phyloP scores from a whole-genome alignment of 2,888 invertebrate species.

The Patella pellucida region DNA sequence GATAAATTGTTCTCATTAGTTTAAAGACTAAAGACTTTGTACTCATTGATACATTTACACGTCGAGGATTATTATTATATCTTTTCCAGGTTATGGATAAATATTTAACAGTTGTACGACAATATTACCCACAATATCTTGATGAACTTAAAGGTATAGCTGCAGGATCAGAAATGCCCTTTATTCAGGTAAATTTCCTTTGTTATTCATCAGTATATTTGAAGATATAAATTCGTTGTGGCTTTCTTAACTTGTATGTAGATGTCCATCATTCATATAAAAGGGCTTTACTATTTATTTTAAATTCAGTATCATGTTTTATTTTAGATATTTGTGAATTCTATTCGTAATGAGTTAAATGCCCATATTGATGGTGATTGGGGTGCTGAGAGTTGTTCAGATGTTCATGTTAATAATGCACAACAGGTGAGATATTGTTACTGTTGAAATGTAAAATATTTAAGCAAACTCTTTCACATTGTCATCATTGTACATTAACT shows the following conservation, averaged over 20 bases:
- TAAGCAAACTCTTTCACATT: too few species aligned
- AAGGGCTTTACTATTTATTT: background rate
- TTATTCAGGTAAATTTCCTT: slow-evolving; percentile 11
- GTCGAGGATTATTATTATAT: background rate
- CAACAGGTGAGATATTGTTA: background rate
- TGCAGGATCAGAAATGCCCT: slow-evolving; percentile 20
- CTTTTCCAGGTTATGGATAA: slow-evolving; percentile 16
- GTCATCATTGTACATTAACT: too few species aligned
- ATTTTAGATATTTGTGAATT: slow-evolving; percentile 15
- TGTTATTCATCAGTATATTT: too few species aligned
- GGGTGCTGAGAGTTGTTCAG: slow-evolving; percentile 14
- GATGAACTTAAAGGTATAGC: slow-evolving; percentile 18
- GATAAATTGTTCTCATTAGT: too few species aligned
- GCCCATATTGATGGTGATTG: slow-evolving; percentile 15
- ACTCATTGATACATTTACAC: too few species aligned
- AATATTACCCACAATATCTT: slow-evolving; percentile 18
- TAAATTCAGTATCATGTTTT: background rate
- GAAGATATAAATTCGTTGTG: too few species aligned
- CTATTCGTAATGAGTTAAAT: slow-evolving; percentile 16
- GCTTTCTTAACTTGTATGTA: too few species aligned
- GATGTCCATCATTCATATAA: background rate
- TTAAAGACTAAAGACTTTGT: too few species aligned
- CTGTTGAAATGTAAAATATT: too few species aligned
- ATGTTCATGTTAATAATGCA: slow-evolving; percentile 19
- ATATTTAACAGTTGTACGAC: slow-evolving; percentile 4